Percentiles rank a stretch among this genome's conserved stretches.
phyloP scores from a whole-genome alignment of 1,140 invertebrate species.

The Ceratina australensis region DNA sequence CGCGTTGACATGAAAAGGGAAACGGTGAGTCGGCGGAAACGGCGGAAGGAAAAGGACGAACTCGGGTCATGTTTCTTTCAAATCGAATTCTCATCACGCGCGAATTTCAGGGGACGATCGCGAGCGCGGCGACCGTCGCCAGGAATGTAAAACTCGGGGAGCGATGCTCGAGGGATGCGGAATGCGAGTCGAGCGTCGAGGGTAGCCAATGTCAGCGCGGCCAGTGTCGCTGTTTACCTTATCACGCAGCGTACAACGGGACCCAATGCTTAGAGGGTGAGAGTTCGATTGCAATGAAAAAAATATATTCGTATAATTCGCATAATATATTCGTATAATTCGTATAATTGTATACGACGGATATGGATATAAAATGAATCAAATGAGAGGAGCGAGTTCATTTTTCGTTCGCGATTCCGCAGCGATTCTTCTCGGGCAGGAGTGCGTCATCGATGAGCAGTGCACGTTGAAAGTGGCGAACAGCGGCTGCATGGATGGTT shows the following conservation, averaged over 20 bases:
- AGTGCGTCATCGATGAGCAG: conserved; percentile 86
- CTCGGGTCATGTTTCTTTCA: neutral
- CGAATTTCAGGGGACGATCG: conserved; percentile 48
- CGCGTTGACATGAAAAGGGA: neutral
- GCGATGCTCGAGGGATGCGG: conserved; percentile 78
- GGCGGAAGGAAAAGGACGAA: neutral
- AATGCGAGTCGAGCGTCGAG: conserved; percentile 80
- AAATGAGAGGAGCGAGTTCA: neutral
- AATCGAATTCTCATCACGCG: neutral
- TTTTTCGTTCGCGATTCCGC: conserved; percentile 35
- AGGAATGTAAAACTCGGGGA: conserved; percentile 67
- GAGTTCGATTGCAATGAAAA: conserved; percentile 49
- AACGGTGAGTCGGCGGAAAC: neutral
- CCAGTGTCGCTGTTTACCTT: conserved; percentile 84
- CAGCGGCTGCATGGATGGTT: conserved; percentile 86
- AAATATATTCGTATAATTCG: too few relatives aligned
- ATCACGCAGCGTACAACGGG: conserved; percentile 83
- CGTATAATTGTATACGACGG: too few relatives aligned
- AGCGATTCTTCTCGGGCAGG: conserved; percentile 88
- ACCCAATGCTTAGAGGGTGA: conserved; percentile 85
- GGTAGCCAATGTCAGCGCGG: conserved; percentile 82
- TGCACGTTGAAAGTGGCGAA: conserved; percentile 90
- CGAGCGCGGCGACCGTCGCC: conserved; percentile 44
- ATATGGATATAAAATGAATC: too few relatives aligned
- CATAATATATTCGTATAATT: neutral